Conservation (phyloP, 2,113 vertebrate genomes). For the Clarias macrocephalus region DNA sequence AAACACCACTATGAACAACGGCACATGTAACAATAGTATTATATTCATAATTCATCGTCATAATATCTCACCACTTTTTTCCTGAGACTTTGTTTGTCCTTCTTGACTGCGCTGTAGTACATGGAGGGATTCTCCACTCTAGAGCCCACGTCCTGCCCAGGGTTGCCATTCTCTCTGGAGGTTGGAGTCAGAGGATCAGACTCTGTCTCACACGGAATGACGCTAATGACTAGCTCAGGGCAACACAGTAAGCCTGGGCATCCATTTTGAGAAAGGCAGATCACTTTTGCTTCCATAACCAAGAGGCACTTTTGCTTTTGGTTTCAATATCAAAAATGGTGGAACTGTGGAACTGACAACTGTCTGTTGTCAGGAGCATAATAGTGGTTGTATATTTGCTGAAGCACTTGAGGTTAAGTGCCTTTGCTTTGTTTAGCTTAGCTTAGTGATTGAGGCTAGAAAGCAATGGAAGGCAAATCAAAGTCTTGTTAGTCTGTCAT, state of each 20-base stretch:
- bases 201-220: slow-evolving; percentile 62
- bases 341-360: not conserved
- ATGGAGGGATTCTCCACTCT: slow-evolving; percentile 83
- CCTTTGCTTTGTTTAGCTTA: slow-evolving; percentile 62
- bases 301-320: slow-evolving; percentile 54
- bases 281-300: slow-evolving; percentile 56
- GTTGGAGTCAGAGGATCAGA: slow-evolving; percentile 78
- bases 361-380: slow-evolving; percentile 21
- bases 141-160: slow-evolving; percentile 82
- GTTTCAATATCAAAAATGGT: slow-evolving; percentile 24
- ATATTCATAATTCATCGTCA: slow-evolving; percentile 59
- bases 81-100: slow-evolving; percentile 86
- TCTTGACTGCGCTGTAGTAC: slow-evolving; percentile 86
- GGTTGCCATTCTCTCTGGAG: slow-evolving; percentile 85
- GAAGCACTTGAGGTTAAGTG: slow-evolving; percentile 67
- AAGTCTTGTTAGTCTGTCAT: slow-evolving; percentile 69
- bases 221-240: slow-evolving; percentile 64
- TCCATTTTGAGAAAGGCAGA: slow-evolving; percentile 75
- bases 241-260: slow-evolving; percentile 75
- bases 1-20: slow-evolving; percentile 59
- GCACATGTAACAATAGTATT: slow-evolving; percentile 39
- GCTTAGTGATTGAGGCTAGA: slow-evolving; percentile 68
- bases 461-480: slow-evolving; percentile 67
- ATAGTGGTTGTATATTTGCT: slow-evolving; percentile 42
- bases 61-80: slow-evolving; percentile 88